These are phyloP conservation scores for Eubucco bourcierii DNA, from an alignment of 2,113 vertebrate genomes.

Conservation along the genomic window DNA sequence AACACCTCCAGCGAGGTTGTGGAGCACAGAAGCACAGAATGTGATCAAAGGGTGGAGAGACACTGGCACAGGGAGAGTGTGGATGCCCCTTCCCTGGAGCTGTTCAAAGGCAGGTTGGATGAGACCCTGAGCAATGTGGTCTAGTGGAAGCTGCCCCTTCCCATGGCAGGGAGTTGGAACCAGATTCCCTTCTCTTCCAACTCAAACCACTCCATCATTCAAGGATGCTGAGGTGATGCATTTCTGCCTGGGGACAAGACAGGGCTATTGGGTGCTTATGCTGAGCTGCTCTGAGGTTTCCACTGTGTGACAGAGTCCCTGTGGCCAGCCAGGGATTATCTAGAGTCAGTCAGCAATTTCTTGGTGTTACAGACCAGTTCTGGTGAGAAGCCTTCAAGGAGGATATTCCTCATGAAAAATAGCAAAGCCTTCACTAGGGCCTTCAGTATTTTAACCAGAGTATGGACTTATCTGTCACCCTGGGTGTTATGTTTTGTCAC, in stretches of 20 bases:
- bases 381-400: neutral
- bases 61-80: too few species aligned
- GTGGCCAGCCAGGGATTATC: neutral
- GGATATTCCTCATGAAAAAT: neutral
- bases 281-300: neutral
- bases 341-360: neutral
- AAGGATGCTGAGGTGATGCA: neutral
- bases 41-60: too few species aligned
- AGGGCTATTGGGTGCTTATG: fast-evolving
- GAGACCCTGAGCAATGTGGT: too few species aligned
- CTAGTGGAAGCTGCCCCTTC: too few species aligned
- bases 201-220: too few species aligned
- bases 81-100: too few species aligned
- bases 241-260: neutral
- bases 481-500: neutral
- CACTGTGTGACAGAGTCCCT: fast-evolving
- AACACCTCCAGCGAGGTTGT: too few species aligned
- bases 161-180: too few species aligned
- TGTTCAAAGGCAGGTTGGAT: too few species aligned
- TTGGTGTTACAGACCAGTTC: neutral
- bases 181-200: too few species aligned
- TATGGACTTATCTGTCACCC: neutral
- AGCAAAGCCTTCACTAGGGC: neutral
- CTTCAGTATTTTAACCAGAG: neutral
- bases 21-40: too few species aligned